phyloP scores from a whole-genome alignment of 2,113 vertebrate species.

The zebrafish (Danio rerio) region DNA sequence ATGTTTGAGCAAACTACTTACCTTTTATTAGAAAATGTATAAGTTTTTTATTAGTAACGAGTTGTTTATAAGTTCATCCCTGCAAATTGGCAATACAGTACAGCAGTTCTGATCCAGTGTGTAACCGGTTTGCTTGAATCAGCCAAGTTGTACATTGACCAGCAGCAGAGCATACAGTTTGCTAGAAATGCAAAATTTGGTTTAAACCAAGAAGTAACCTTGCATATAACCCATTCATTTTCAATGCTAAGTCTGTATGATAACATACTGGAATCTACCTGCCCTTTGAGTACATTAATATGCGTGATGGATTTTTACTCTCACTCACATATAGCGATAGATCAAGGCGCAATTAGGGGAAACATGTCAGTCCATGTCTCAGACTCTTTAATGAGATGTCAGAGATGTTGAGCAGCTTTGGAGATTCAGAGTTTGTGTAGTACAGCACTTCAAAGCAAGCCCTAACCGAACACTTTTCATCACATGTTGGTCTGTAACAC shows the following conservation, averaged over 20 bases:
- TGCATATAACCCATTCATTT: too few species aligned
- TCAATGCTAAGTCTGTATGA: neutral
- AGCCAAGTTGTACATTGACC: too few species aligned
- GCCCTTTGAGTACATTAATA: slow-evolving; percentile 8
- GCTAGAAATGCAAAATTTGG: too few species aligned
- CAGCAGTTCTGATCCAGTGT: too few species aligned
- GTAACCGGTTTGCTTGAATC: too few species aligned
- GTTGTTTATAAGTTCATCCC: too few species aligned
- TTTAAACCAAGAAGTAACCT: too few species aligned
- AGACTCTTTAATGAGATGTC: slow-evolving; percentile 2
- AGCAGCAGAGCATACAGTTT: too few species aligned
- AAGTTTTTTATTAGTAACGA: too few species aligned
- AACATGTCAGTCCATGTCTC: neutral
- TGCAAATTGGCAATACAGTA: too few species aligned
- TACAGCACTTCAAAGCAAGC: neutral
- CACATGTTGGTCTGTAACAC: neutral
- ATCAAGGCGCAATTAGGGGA: neutral
- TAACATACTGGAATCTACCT: slow-evolving; percentile 7
- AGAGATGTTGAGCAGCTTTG: slow-evolving; percentile 1
- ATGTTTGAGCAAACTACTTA: too few species aligned
- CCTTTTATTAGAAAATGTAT: too few species aligned
- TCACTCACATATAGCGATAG: neutral
- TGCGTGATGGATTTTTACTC: neutral
- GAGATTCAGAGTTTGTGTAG: slow-evolving; percentile 5
- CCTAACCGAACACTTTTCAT: slow-evolving; percentile 16